A percentile compares a stretch with the other conserved stretches of the same genome.
These are phyloP conservation scores for Parotocinclus haroldoi DNA, from an alignment of 2,797 vertebrate genomes.

Conservation along the genomic window DNA sequence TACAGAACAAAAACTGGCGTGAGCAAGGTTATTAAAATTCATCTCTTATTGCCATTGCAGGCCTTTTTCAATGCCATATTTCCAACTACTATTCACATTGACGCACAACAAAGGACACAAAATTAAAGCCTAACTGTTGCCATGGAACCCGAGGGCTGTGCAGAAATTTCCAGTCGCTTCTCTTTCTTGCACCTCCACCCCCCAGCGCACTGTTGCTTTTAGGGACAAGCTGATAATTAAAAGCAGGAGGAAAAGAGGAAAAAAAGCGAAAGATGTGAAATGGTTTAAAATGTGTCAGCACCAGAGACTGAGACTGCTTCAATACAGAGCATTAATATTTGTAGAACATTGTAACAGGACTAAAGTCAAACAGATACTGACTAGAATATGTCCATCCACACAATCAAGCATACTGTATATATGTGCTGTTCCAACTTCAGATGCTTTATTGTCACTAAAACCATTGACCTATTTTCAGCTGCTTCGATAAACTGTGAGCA, in stretches of 20 bases:
- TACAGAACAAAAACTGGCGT: conserved; percentile 33
- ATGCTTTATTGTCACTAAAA: not conserved
- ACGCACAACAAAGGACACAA: conserved; percentile 66
- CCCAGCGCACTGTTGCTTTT: conserved; percentile 51
- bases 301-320: conserved; percentile 12
- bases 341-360: too few relatives aligned
- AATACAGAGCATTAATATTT: too few relatives aligned
- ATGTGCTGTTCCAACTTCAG: too few relatives aligned
- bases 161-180: conserved; percentile 58
- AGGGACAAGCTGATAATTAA: conserved; percentile 57
- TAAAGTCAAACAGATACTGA: too few relatives aligned
- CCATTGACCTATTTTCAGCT: conserved; percentile 4
- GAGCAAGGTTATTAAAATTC: conserved; percentile 64
- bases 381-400: too few relatives aligned
- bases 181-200: conserved; percentile 43
- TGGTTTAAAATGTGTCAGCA: conserved; percentile 51
- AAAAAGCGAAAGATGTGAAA: conserved; percentile 28
- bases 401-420: too few relatives aligned
- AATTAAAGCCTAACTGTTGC: conserved; percentile 66
- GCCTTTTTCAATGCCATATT: conserved; percentile 62
- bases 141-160: conserved; percentile 57
- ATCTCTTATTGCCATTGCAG: conserved; percentile 58
- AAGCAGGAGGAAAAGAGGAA: conserved; percentile 39
- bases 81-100: conserved; percentile 61
- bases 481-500: not conserved